A percentile compares a stretch with the other conserved stretches of the same genome.
Evolutionary conservation across 2,113 vertebrate genomes (phyloP).

Genomic region (Agapornis roseicollis): DNA sequence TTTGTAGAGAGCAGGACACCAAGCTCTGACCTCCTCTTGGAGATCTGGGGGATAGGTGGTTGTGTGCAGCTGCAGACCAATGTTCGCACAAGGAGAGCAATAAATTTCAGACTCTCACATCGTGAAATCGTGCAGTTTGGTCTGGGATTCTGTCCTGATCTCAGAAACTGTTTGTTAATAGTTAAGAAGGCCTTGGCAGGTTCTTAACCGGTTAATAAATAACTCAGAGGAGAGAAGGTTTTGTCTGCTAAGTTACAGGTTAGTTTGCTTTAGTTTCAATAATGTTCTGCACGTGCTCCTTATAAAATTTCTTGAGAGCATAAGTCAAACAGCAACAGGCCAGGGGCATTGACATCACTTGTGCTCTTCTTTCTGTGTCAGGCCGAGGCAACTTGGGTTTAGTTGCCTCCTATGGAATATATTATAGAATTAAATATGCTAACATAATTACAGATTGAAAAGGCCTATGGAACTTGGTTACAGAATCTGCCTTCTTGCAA

Average conservation of each 20-base stretch:
- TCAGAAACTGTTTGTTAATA: constrained; percentile 44
- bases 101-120: not conserved
- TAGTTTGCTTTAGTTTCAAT: constrained; percentile 1
- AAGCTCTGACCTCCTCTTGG: not conserved
- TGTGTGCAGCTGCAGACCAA: not conserved
- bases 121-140: not conserved
- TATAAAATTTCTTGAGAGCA: not conserved
- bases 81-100: constrained; percentile 33
- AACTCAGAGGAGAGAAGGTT: not conserved
- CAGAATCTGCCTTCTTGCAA: constrained; percentile 11
- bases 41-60: not conserved
- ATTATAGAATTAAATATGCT: not conserved
- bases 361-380: not conserved
- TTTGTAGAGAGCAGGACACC: not conserved
- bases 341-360: not conserved
- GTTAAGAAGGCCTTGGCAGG: not conserved
- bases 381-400: not conserved
- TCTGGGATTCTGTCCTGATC: constrained; percentile 13
- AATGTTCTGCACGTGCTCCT: not conserved
- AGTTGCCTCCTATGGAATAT: not conserved
- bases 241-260: not conserved
- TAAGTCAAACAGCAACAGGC: not conserved
- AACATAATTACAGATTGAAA: not conserved
- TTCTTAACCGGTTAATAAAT: constrained; percentile 38
- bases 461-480: not conserved